phyloP scores from a whole-genome alignment of 2,113 vertebrate genomes.

The Rhinoptilus africanus region DNA sequence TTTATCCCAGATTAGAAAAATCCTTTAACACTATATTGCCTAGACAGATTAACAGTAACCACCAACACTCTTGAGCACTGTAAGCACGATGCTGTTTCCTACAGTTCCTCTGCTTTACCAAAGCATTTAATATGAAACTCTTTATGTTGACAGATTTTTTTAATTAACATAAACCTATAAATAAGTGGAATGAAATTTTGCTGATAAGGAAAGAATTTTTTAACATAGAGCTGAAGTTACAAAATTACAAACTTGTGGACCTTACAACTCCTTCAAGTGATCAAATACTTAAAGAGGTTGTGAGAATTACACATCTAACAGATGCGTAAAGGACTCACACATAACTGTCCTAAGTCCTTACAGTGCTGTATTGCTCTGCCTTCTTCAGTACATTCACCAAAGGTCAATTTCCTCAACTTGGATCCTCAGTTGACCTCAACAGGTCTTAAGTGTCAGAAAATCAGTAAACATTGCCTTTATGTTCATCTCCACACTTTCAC shows the following conservation, averaged over 20 bases:
- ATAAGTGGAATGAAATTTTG: background rate
- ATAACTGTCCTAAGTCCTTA: background rate
- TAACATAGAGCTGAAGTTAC: background rate
- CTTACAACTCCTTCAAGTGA: background rate
- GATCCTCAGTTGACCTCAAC: background rate
- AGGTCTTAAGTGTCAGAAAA: background rate
- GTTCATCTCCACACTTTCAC: background rate
- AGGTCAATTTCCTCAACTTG: background rate
- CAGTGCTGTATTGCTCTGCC: background rate
- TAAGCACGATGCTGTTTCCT: background rate
- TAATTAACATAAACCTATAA: background rate
- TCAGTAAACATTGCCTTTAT: background rate
- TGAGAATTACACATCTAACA: background rate
- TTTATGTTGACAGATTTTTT: too few relatives aligned
- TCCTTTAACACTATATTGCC: background rate
- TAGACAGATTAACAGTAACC: background rate
- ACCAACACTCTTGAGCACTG: background rate
- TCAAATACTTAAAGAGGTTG: background rate
- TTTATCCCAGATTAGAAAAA: background rate
- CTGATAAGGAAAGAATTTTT: background rate
- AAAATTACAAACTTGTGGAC: background rate
- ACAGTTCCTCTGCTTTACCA: background rate
- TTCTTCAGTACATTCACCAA: background rate
- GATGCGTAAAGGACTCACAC: background rate
- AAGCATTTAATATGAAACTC: background rate